Conservation (phyloP, 2,797 vertebrate genomes). For the Eulemur rubriventer region DNA sequence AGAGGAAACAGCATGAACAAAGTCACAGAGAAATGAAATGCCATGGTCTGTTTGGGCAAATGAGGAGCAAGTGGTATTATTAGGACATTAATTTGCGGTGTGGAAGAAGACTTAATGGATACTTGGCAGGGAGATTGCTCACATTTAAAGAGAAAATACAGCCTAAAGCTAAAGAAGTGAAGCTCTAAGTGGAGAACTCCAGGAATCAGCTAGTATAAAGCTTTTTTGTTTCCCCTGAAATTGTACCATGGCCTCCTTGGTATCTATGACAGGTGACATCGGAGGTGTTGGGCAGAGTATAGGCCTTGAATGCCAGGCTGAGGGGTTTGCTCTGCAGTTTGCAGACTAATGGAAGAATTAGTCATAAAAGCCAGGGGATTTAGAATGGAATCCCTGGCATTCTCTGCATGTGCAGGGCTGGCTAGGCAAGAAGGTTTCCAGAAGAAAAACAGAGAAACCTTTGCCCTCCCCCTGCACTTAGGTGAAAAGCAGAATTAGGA, state of each 20-base stretch:
- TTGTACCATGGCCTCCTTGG: background rate
- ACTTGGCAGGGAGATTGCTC: background rate
- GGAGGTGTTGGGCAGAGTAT: background rate
- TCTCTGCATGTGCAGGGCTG: slow-evolving; percentile 26
- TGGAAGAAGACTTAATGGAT: background rate
- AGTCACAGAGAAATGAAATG: background rate
- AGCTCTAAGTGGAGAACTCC: background rate
- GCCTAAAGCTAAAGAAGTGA: background rate
- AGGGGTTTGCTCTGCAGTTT: slow-evolving; percentile 17
- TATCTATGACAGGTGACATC: background rate
- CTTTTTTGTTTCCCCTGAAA: background rate
- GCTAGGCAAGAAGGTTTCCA: slow-evolving; percentile 47
- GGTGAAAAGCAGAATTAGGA: slow-evolving; percentile 71
- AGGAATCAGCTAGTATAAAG: background rate
- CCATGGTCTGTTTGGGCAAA: background rate
- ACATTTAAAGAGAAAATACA: background rate
- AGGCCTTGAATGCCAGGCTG: slow-evolving; percentile 38
- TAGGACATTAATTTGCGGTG: background rate
- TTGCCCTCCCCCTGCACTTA: slow-evolving; percentile 73
- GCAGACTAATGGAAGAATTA: slow-evolving; percentile 75
- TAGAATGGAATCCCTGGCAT: slow-evolving; percentile 78
- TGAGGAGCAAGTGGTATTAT: background rate
- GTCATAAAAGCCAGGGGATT: slow-evolving; percentile 68
- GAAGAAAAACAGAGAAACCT: slow-evolving; percentile 61
- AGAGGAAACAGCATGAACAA: background rate